phyloP scores from a whole-genome alignment of 2,797 vertebrate species.

The Otolemur crassicaudatus region DNA sequence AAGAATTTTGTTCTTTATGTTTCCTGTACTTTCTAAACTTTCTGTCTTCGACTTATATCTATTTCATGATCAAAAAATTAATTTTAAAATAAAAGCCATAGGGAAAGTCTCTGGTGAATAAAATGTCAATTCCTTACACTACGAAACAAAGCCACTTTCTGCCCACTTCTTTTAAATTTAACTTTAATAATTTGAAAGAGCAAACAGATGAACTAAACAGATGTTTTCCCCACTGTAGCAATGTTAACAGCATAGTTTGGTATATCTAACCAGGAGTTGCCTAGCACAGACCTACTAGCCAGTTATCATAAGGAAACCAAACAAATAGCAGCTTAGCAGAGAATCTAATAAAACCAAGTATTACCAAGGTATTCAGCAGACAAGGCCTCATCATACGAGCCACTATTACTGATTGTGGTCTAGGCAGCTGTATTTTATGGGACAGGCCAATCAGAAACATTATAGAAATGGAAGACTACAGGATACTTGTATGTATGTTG shows the following conservation, averaged over 20 bases:
- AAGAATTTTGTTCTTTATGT: background rate
- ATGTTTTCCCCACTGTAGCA: background rate
- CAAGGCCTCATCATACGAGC: background rate
- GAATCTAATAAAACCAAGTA: background rate
- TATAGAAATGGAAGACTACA: background rate
- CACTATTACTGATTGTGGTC: background rate
- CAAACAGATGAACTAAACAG: background rate
- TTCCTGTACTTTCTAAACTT: background rate
- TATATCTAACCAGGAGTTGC: background rate
- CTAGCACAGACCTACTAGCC: background rate
- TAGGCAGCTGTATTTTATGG: background rate
- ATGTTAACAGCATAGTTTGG: background rate
- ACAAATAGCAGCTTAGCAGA: background rate
- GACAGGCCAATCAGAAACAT: background rate
- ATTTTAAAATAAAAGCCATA: background rate
- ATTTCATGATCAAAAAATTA: slow-evolving; percentile 14
- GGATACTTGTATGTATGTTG: accelerated
- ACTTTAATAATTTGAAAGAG: background rate
- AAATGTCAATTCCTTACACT: background rate
- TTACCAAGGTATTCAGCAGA: background rate
- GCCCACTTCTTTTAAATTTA: background rate
- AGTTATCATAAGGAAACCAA: background rate
- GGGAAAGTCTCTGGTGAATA: background rate
- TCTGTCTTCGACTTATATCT: background rate
- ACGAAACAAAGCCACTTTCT: background rate